phyloP scores from a whole-genome alignment of 2,797 vertebrate genomes.

The Ctenochaetus hawaiiensis region DNA sequence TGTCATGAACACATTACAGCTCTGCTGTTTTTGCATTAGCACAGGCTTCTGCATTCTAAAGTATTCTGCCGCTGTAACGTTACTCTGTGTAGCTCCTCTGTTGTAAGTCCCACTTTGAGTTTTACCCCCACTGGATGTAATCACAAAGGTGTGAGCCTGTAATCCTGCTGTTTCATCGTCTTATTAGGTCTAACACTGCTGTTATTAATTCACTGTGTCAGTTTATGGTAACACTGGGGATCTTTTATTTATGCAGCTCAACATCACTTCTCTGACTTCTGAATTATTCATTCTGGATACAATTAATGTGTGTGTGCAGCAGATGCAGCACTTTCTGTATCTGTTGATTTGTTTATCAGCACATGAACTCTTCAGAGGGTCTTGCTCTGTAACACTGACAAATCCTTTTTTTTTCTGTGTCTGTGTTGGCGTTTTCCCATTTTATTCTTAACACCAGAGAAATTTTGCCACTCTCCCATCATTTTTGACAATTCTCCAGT shows the following conservation, averaged over 20 bases:
- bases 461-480: constrained; percentile 21
- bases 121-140: constrained; percentile 50
- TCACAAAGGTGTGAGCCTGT: constrained; percentile 55
- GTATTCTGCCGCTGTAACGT: neutral
- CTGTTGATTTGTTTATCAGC: constrained; percentile 64
- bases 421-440: constrained; percentile 2
- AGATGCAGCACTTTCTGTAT: constrained; percentile 24
- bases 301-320: constrained; percentile 55
- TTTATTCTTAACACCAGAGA: constrained; percentile 3
- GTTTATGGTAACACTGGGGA: constrained; percentile 65
- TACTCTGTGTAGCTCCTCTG: constrained; percentile 12
- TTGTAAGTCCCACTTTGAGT: constrained; percentile 25
- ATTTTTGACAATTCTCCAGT: constrained; percentile 24
- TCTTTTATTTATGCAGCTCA: constrained; percentile 82
- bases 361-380: constrained; percentile 49
- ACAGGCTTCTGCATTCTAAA: neutral
- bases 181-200: constrained; percentile 60
- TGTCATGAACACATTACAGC: constrained; percentile 36
- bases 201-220: constrained; percentile 75
- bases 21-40: constrained; percentile 13
- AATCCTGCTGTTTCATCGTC: constrained; percentile 66
- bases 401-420: constrained; percentile 12
- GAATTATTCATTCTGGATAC: constrained; percentile 82
- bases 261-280: constrained; percentile 68
- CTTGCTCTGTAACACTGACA: constrained; percentile 46